These are phyloP conservation scores for Ptychoptera contaminata DNA, from an alignment of 2,888 invertebrate species.

Conservation along the genomic window DNA sequence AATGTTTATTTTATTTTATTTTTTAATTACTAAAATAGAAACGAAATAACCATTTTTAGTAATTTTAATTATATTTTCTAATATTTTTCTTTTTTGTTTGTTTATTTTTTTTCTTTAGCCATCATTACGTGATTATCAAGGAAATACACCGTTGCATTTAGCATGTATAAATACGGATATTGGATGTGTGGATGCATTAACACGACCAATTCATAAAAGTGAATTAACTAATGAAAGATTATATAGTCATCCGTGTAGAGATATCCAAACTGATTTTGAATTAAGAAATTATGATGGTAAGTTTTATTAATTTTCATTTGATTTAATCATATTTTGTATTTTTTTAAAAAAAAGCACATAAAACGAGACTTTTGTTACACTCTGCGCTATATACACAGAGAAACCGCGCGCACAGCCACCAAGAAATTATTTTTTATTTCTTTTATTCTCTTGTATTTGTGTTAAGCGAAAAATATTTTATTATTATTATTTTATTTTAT, in stretches of 20 bases:
- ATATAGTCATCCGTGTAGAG: background rate
- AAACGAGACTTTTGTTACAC: too few species aligned
- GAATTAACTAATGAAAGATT: slow-evolving; percentile 28
- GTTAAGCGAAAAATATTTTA: too few species aligned
- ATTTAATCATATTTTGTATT: background rate
- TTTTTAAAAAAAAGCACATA: too few species aligned
- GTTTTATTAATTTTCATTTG: slow-evolving; percentile 18
- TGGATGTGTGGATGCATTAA: slow-evolving; percentile 55
- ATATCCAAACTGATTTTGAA: slow-evolving; percentile 45
- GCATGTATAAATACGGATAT: slow-evolving; percentile 57
- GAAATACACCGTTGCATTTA: slow-evolving; percentile 77
- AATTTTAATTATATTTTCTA: too few species aligned
- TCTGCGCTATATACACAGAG: too few species aligned
- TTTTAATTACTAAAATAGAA: background rate
- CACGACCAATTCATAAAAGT: slow-evolving; percentile 42
- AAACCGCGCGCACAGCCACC: too few species aligned
- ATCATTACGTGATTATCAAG: slow-evolving; percentile 50
- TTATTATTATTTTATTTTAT: too few species aligned
- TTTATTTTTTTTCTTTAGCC: slow-evolving; percentile 23
- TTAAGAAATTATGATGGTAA: slow-evolving; percentile 76
- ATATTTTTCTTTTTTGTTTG: slow-evolving; percentile 3
- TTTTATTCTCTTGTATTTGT: too few species aligned
- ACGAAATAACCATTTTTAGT: background rate
- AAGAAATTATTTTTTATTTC: too few species aligned
- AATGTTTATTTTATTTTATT: slow-evolving; percentile 1